phyloP scores from a whole-genome alignment of 2,888 invertebrate species.

The Cheilosia scutellata region DNA sequence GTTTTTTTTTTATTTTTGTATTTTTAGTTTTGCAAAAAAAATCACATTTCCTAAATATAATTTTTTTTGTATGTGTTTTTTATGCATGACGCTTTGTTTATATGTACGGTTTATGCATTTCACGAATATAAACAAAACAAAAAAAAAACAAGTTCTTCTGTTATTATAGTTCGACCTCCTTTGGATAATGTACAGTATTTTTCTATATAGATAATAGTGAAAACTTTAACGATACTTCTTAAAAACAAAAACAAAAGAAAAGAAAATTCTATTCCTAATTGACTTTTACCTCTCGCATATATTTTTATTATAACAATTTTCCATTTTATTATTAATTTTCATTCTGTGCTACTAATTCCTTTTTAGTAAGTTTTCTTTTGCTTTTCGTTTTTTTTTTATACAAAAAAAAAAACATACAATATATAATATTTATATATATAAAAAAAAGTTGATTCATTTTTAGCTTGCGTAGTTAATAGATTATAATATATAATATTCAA shows the following conservation, averaged over 20 bases:
- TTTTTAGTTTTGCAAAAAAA: conserved; percentile 22
- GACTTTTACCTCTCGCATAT: conserved; percentile 59
- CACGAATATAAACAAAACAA: conserved; percentile 34
- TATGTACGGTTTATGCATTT: conserved; percentile 41
- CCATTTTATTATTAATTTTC: conserved; percentile 29
- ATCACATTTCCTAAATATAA: conserved; percentile 58
- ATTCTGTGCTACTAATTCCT: conserved; percentile 59
- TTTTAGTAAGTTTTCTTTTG: conserved; percentile 44
- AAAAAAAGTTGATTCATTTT: conserved; percentile 48
- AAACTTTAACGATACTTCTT: conserved; percentile 42
- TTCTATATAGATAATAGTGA: conserved; percentile 35
- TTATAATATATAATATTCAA: conserved; percentile 53
- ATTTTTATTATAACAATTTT: conserved; percentile 34
- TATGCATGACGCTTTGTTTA: conserved; percentile 1
- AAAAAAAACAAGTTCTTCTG: neutral
- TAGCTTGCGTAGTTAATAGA: conserved; percentile 14
- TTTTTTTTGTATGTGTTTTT: conserved; percentile 9
- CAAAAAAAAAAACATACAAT: conserved; percentile 50
- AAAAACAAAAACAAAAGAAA: conserved; percentile 7
- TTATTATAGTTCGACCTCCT: conserved; percentile 25
- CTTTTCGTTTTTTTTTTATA: conserved; percentile 26
- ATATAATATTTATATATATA: conserved; percentile 71
- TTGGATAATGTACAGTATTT: conserved; percentile 37
- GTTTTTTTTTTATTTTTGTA: neutral
- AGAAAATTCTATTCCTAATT: conserved; percentile 22